Conservation (phyloP, 1,140 invertebrate genomes). For the Cotesia glomerata region DNA sequence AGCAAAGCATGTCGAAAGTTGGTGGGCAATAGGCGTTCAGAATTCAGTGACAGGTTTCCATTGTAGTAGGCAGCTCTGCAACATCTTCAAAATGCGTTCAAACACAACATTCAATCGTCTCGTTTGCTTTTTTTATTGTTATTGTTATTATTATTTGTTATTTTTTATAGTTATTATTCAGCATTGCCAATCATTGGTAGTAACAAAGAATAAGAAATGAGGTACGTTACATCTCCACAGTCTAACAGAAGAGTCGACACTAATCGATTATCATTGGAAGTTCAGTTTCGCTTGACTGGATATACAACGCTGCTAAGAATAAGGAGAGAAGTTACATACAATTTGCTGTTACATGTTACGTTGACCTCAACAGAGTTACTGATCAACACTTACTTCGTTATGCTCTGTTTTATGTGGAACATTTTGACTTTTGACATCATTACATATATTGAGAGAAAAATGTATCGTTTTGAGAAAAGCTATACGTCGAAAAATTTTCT, state of each 20-base stretch:
- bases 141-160: neutral
- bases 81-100: conserved; percentile 6
- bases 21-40: conserved; percentile 16
- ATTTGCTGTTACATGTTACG: neutral
- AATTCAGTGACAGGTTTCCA: conserved; percentile 22
- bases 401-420: no score
- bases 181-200: neutral
- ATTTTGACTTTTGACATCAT: no score
- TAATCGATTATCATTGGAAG: conserved; percentile 19
- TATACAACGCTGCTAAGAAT: neutral
- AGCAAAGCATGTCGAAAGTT: conserved; percentile 4
- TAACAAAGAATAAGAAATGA: neutral
- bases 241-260: conserved; percentile 18
- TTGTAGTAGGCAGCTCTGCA: conserved; percentile 5
- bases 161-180: neutral
- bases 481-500: no score
- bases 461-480: no score
- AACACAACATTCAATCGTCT: conserved; percentile 1
- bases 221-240: neutral
- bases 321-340: neutral
- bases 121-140: neutral
- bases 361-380: neutral
- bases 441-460: no score
- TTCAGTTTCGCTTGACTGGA: conserved; percentile 5
- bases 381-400: no score